These are phyloP conservation scores for Caenorhabditis japonica DNA, from an alignment of 2,888 invertebrate genomes.

Conservation along the genomic window DNA sequence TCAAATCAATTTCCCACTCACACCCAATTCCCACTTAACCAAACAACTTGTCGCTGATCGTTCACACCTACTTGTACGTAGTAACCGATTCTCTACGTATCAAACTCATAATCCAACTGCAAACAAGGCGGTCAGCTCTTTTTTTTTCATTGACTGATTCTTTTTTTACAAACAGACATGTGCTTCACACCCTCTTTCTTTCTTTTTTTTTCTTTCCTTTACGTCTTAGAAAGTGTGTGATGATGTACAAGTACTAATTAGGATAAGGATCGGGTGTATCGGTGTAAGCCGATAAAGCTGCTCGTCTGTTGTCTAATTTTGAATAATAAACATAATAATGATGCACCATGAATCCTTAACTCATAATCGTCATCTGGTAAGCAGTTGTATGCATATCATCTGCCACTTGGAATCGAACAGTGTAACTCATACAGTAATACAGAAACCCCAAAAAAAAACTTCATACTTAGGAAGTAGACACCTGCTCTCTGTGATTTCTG, in stretches of 20 bases:
- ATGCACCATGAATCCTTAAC: conserved; percentile 4
- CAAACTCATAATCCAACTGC: conserved; percentile 1
- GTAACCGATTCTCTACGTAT: conserved; percentile 30
- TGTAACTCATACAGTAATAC: conserved; percentile 13
- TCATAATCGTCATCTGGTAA: conserved; percentile 37
- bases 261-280: conserved; percentile 9
- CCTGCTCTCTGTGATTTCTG: not conserved
- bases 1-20: too few relatives aligned
- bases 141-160: conserved; percentile 23
- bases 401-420: conserved; percentile 16
- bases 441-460: not conserved
- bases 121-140: conserved; percentile 25
- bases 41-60: conserved; percentile 18
- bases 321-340: conserved; percentile 41
- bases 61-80: conserved; percentile 26
- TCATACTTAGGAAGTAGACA: too few relatives aligned
- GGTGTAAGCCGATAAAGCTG: conserved; percentile 49
- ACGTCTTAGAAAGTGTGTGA: too few relatives aligned
- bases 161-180: conserved; percentile 20
- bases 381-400: conserved; percentile 15
- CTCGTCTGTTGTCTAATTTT: conserved; percentile 36
- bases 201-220: too few relatives aligned
- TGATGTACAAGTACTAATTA: conserved; percentile 28
- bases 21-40: too few relatives aligned
- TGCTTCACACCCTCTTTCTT: conserved; percentile 18